Base-by-base conservation (phyloP, 2,888 invertebrate species). In the Cartodere bifasciata region DNA sequence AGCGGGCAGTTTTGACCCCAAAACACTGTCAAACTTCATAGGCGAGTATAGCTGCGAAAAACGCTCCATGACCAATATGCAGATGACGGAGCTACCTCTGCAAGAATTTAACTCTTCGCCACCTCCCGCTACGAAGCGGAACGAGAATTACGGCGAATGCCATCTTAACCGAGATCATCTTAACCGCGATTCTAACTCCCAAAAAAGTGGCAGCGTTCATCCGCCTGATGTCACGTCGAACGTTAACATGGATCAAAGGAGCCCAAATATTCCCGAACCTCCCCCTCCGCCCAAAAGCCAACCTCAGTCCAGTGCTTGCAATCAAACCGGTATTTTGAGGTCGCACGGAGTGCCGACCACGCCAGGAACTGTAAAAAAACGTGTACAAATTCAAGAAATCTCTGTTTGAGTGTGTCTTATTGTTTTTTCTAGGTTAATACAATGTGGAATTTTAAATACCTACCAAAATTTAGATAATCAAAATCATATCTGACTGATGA, bases 351-450 rank as follows among this genome's bases (percentile, higher is more conserved):
- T 64, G 9, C 75, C 77, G 4, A 73, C 71, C 23, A 77, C 81
- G 1, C 79, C 81, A 5, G 76, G 80, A 34, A 76, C 79, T 40
- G 75, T 77, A 67, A 87, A 87, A 63, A 87, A 87, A 62, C 73
- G 87, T 59, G 87, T 88, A 49, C 87, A 87, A 65, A 88, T 88
- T 58, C 86, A 86, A 62, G 87, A 88, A 62, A 88, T 88, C 65
- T 86, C 86, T 38, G 87, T 87, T 65, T 87, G 72, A 77, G 65
- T 45, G 42, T 32, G 11, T 11, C 12, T 31, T 16, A 13, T 32
- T 31, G 12, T 23, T 34, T n/a, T n/a, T 11, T 34, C 20, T 13
- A 11, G 30, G 7, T 11, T 26, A 29, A 6, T 5, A 9, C 6
- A 23, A n/a, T n/a, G 7, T 9, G 6, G 20, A 17, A 17, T 9